Evolutionary conservation across 2,113 vertebrate species (phyloP).

Genomic region (Barnardius zonarius): DNA sequence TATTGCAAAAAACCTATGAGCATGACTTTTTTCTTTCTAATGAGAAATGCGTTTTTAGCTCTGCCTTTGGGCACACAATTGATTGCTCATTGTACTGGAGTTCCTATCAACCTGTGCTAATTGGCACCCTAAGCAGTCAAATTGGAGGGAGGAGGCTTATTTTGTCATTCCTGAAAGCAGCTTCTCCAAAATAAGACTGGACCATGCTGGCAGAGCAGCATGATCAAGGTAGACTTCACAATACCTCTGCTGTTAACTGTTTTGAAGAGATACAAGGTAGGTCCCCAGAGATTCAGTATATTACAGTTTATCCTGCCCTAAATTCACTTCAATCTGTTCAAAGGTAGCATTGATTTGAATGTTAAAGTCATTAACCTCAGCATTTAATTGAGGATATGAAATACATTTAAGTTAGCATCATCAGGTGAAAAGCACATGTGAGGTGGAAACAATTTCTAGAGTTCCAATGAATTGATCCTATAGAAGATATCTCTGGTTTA

Average conservation of each 20-base stretch:
- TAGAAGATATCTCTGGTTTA: neutral
- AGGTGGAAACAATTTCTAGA: neutral
- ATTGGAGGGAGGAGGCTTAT: neutral
- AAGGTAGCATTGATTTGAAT: conserved; percentile 6
- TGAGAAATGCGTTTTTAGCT: neutral
- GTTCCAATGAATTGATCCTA: neutral
- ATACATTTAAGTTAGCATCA: neutral
- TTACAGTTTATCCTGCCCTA: neutral
- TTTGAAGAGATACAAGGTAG: neutral
- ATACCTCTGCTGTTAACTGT: neutral
- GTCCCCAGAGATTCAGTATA: neutral
- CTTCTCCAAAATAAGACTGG: neutral
- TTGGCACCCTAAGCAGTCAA: neutral
- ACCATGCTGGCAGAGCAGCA: neutral
- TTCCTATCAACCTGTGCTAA: neutral
- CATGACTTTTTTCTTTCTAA: neutral
- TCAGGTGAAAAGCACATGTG: neutral
- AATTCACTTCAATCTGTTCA: neutral
- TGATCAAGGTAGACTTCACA: neutral
- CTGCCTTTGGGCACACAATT: neutral
- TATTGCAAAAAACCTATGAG: neutral
- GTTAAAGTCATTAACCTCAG: conserved; percentile 2
- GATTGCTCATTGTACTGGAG: neutral
- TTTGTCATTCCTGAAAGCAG: neutral
- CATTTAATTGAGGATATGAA: neutral